A percentile compares a stretch with the other conserved stretches of the same genome.
phyloP scores from a whole-genome alignment of 2,113 vertebrate genomes.

The Callipepla californica region DNA sequence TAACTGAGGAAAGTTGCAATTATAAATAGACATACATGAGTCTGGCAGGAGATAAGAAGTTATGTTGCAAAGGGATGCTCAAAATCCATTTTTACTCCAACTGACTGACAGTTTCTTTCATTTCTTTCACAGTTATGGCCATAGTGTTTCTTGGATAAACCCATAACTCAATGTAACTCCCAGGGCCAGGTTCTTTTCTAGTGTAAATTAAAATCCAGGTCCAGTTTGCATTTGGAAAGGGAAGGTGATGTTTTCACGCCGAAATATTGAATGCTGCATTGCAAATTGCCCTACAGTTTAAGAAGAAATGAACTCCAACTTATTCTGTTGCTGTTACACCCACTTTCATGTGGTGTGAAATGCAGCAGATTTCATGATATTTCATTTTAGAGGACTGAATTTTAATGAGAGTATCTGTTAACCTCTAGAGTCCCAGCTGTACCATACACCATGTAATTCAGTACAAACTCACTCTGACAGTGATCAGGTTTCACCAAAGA shows the following conservation, averaged over 20 bases:
- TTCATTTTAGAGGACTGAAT: constrained; percentile 64
- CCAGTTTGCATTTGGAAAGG: not conserved
- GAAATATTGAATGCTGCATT: constrained; percentile 39
- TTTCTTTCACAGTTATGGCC: not conserved
- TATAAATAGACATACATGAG: constrained; percentile 35
- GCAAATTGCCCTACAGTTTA: constrained; percentile 17
- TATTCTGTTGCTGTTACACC: constrained; percentile 58
- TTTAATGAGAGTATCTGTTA: constrained; percentile 57
- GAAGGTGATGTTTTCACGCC: constrained; percentile 13
- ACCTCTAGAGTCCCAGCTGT: constrained; percentile 41
- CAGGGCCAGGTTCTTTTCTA: not conserved
- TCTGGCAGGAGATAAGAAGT: constrained; percentile 11
- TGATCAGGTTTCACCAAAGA: not conserved
- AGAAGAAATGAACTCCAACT: constrained; percentile 48
- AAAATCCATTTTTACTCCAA: not conserved
- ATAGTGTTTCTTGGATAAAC: not conserved
- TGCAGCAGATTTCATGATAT: constrained; percentile 63
- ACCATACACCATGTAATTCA: not conserved
- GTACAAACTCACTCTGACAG: not conserved
- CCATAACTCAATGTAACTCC: not conserved
- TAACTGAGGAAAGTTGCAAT: constrained; percentile 25
- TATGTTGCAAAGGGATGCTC: not conserved
- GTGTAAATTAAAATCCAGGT: not conserved
- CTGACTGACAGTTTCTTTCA: not conserved
- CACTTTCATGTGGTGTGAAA: constrained; percentile 71